phyloP scores from a whole-genome alignment of 92 coral and sea anemone species.

The Porites rus region DNA sequence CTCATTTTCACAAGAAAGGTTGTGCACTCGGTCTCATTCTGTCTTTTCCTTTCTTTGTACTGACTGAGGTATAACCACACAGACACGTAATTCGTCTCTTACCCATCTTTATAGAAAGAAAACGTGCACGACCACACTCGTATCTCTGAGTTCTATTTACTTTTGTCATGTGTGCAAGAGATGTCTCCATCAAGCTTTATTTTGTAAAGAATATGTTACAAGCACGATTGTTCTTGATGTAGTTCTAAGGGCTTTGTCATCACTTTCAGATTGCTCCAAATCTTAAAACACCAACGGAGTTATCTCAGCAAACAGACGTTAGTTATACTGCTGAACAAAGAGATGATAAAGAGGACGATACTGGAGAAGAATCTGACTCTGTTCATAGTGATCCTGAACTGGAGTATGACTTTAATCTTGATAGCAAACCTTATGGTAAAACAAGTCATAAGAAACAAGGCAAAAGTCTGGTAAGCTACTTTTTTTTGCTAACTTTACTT shows the following conservation, averaged over 20 bases:
- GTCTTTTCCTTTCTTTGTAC: background rate
- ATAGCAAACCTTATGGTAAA: conserved; percentile 10
- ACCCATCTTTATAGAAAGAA: background rate
- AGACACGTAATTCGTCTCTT: background rate
- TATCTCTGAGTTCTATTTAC: no score
- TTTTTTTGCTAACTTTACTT: background rate
- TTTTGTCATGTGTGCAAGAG: no score
- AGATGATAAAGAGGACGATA: conserved; percentile 6
- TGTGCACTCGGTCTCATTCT: background rate
- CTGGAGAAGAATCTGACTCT: conserved; percentile 22
- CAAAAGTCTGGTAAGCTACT: conserved; percentile 1
- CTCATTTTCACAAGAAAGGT: no score
- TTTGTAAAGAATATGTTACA: background rate
- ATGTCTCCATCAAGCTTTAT: no score
- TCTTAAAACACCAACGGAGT: background rate
- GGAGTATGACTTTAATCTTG: background rate
- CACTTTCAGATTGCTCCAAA: conserved; percentile 13
- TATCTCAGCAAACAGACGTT: background rate
- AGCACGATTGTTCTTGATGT: background rate
- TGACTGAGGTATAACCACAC: background rate
- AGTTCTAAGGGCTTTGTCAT: background rate
- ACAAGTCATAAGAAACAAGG: background rate
- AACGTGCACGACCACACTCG: background rate
- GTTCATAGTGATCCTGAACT: conserved; percentile 6
- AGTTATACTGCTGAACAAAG: background rate